These are phyloP conservation scores for Scaptomyza flava DNA, from an alignment of 2,888 invertebrate genomes.

Conservation along the genomic window DNA sequence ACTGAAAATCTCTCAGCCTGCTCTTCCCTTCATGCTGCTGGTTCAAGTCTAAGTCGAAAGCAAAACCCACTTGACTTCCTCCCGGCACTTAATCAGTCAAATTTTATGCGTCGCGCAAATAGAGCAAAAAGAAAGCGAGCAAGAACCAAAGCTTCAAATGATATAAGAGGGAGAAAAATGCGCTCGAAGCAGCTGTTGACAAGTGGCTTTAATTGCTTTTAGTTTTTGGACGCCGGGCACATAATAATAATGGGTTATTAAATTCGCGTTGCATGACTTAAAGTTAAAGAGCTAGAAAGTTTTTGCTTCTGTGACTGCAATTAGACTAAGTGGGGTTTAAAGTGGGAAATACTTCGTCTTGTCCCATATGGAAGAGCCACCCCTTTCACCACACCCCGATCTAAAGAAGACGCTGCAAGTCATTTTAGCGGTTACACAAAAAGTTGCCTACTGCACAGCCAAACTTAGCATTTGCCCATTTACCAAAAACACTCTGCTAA, in stretches of 20 bases:
- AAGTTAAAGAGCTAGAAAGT: slow-evolving; percentile 37
- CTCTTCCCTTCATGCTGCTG: background rate
- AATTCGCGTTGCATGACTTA: slow-evolving; percentile 49
- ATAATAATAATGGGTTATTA: slow-evolving; percentile 52
- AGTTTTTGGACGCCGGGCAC: slow-evolving; percentile 42
- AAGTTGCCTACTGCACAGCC: slow-evolving; percentile 47
- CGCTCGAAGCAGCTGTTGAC: slow-evolving; percentile 63
- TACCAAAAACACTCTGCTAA: slow-evolving; percentile 36
- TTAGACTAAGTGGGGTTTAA: slow-evolving; percentile 76
- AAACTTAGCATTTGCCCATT: slow-evolving; percentile 65
- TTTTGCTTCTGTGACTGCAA: slow-evolving; percentile 53
- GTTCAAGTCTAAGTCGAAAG: slow-evolving; percentile 5
- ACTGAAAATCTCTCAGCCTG: slow-evolving; percentile 10
- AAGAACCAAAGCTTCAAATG: background rate
- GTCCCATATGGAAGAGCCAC: background rate
- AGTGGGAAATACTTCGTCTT: slow-evolving; percentile 52
- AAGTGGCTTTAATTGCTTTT: slow-evolving; percentile 71
- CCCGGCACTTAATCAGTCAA: slow-evolving; percentile 74
- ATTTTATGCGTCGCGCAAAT: slow-evolving; percentile 54
- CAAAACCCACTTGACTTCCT: slow-evolving; percentile 47
- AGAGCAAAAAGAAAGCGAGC: slow-evolving; percentile 15
- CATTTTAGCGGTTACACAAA: slow-evolving; percentile 64
- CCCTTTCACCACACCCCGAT: background rate
- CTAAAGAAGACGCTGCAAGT: slow-evolving; percentile 57
- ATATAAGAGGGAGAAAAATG: background rate